A percentile compares a stretch with the other conserved stretches of the same genome.
These are phyloP conservation scores for Rhodophaea formosa DNA, from an alignment of 2,888 invertebrate genomes.

Conservation along the genomic window DNA sequence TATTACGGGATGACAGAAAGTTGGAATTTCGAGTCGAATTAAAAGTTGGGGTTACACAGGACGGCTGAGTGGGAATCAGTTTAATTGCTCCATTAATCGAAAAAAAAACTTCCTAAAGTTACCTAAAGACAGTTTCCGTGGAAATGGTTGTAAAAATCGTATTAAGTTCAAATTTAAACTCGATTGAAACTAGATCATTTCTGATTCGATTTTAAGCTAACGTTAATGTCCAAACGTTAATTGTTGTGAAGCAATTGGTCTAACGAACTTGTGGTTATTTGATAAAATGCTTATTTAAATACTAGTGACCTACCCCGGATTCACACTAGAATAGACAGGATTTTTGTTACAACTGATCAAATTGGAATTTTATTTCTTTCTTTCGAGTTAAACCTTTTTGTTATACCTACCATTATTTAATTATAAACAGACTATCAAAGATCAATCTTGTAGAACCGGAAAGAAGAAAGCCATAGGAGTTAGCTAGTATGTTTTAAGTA, in stretches of 20 bases:
- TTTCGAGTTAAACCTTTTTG: too few species aligned
- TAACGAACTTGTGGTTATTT: neutral
- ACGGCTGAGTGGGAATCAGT: slow-evolving; percentile 49
- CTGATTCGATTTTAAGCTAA: slow-evolving; percentile 10
- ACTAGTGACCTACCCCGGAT: neutral
- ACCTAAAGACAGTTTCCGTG: slow-evolving; percentile 13
- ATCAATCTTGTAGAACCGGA: too few species aligned
- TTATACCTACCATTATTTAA: too few species aligned
- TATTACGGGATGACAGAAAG: slow-evolving; percentile 53
- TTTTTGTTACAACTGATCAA: too few species aligned
- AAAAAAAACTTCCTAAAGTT: slow-evolving; percentile 35
- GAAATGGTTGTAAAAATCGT: slow-evolving; percentile 16
- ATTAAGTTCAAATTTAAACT: slow-evolving; percentile 25
- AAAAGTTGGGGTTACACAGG: slow-evolving; percentile 43
- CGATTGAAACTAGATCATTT: slow-evolving; percentile 20
- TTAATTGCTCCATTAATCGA: slow-evolving; percentile 41
- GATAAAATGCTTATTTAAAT: neutral
- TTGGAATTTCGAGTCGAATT: slow-evolving; percentile 49
- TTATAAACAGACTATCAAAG: too few species aligned
- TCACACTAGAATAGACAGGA: too few species aligned
- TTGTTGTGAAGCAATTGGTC: slow-evolving; percentile 1
- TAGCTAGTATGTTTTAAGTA: slow-evolving; percentile 31
- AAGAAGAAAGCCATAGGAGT: neutral
- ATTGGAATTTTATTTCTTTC: too few species aligned
- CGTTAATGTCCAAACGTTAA: neutral